Evolutionary conservation across 2,113 vertebrate genomes (phyloP).

Genomic region (Acrocephalus kingi): DNA sequence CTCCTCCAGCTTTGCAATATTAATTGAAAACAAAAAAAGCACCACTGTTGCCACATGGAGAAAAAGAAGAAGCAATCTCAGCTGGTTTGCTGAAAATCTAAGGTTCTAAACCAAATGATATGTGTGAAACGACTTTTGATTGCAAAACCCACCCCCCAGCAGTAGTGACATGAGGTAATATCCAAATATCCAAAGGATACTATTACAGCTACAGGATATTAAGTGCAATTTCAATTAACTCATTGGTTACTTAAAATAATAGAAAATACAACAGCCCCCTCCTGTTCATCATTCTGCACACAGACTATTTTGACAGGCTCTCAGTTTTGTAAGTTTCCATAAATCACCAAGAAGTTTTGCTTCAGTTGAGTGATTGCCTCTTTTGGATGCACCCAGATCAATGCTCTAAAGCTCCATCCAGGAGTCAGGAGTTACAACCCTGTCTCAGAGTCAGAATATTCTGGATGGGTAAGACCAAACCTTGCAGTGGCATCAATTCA

Average conservation of each 20-base stretch:
- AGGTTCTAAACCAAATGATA: not conserved
- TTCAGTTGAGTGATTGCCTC: not conserved
- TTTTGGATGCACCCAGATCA: not conserved
- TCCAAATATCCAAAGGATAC: not conserved
- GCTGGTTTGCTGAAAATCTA: not conserved
- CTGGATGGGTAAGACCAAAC: not conserved
- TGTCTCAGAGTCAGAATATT: fast-evolving
- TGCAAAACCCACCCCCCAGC: not conserved
- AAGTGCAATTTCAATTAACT: not conserved
- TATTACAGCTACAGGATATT: not conserved
- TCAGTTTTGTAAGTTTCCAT: not conserved
- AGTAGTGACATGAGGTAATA: not conserved
- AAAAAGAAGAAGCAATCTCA: not conserved
- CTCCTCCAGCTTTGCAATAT: not conserved
- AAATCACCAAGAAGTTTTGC: not conserved
- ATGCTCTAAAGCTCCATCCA: not conserved
- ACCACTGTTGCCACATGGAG: not conserved
- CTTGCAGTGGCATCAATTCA: not conserved
- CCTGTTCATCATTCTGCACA: not conserved
- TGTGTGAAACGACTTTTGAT: not conserved
- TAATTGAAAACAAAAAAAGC: not conserved
- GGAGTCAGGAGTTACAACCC: not conserved
- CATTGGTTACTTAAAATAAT: not conserved
- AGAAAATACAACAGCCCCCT: not conserved
- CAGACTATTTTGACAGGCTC: not conserved